Conservation (phyloP, 1,140 invertebrate genomes). For the Conopomorpha cramerella region DNA sequence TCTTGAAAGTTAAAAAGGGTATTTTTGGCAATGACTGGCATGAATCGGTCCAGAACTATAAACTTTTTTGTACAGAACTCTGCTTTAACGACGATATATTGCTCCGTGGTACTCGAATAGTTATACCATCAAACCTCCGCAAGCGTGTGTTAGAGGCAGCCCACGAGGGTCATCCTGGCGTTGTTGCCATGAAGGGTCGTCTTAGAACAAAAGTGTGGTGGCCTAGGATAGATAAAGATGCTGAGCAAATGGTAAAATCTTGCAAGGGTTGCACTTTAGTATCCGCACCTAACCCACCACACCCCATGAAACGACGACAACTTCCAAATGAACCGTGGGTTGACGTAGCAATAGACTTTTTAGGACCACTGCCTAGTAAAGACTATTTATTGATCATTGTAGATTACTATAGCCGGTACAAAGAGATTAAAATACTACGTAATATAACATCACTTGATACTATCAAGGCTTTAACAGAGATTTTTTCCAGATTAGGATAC, state of each 20-base stretch:
- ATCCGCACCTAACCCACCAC: constrained; percentile 8
- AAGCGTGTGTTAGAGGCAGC: constrained; percentile 11
- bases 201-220: constrained; percentile 57
- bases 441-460: constrained; percentile 9
- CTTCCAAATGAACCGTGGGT: constrained; percentile 25
- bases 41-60: constrained; percentile 2
- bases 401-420: constrained; percentile 14
- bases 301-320: constrained; percentile 18
- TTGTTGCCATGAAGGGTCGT: constrained; percentile 55
- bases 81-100: constrained; percentile 5
- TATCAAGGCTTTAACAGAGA: constrained; percentile 10
- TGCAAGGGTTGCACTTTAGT: constrained; percentile 1
- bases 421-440: constrained; percentile 11
- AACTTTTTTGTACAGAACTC: constrained; percentile 2
- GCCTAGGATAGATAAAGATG: constrained; percentile 42
- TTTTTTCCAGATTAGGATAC: constrained; percentile 16
- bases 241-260: constrained; percentile 25
- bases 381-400: constrained; percentile 19
- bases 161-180: constrained; percentile 50
- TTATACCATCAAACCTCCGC: constrained; percentile 7
- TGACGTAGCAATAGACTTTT: constrained; percentile 25
- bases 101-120: constrained; percentile 3
- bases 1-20: constrained; percentile 1
- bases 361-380: constrained; percentile 20
- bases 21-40: constrained; percentile 5